Base-by-base conservation (phyloP, 2,113 vertebrate species). In the human region DNA sequence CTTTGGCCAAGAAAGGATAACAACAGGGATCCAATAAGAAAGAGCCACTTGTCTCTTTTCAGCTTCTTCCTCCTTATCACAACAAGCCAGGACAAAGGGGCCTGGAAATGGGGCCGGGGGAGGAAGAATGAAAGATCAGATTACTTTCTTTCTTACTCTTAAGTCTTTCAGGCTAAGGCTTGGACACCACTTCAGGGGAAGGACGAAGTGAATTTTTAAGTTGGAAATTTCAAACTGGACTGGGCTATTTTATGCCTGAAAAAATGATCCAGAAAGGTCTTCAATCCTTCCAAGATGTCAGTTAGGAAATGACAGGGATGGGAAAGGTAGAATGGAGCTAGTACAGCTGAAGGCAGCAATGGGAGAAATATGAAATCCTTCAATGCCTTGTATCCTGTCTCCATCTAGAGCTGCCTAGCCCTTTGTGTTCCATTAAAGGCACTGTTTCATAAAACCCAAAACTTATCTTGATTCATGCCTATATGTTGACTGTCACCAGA, bases 11-110 rank as follows among this genome's bases (percentile, higher is more conserved):
- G 80, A 96, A 95, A 82, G 35, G 12, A 40, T 89, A 81, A 66
- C 14, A 94, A 76, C 57, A 38, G 70, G 20, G 43, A 72, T 93
- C 57, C 89, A 55, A 81, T 93, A 72, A 93, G 70, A 92, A 94
- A 45, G 59, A 96, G 20, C 14, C 55, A 64, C 27, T 92, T 81
- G 40, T 89, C 45, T 72, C 35, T 70, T 92, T 97, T 64, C 50
- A 52, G 5, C 52, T 93, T 23, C 48, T 90, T 52, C 32, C 16
- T 73, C 16, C 11, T 96, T 73, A 57, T 7, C n/a, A 48, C 23
- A 55, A 11, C 20, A 83, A 87, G 35, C 8, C 32, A 61, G 70
- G 32, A 82, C 7, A 89, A 94, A 22, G 7, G 48, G 17, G 6
- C 17, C 48, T 55, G 55, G 32, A 59, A 75, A 32, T 48, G 43